Evolutionary conservation across 2,888 invertebrate species (phyloP).

Genomic region (Drosophila parthenogenetica): DNA sequence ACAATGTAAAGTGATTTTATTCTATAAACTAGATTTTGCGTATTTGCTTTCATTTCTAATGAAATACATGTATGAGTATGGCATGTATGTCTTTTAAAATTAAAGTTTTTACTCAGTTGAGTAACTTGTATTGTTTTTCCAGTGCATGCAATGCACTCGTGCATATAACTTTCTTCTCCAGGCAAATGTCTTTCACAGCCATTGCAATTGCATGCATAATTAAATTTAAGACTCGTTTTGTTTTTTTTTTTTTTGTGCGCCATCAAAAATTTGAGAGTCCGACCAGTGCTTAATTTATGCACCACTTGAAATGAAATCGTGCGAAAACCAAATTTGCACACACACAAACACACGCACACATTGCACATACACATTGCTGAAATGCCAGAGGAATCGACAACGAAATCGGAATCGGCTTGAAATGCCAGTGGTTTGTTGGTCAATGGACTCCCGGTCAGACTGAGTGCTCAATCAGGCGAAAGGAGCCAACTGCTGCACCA

Average conservation of each 20-base stretch:
- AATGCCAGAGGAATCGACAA: conserved; percentile 20
- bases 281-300: conserved; percentile 67
- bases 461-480: conserved; percentile 32
- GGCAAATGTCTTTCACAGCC: conserved; percentile 34
- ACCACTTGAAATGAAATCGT: conserved; percentile 70
- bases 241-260: background rate
- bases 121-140: conserved; percentile 1
- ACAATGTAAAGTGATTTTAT: too few species aligned
- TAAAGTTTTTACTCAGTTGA: too few species aligned
- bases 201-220: conserved; percentile 52
- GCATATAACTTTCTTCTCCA: conserved; percentile 30
- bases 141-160: conserved; percentile 29
- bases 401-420: conserved; percentile 3
- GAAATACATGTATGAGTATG: too few species aligned
- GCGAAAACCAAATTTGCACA: conserved; percentile 72
- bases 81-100: too few species aligned
- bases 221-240: conserved; percentile 30
- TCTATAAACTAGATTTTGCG: too few species aligned
- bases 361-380: conserved; percentile 37
- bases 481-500: conserved; percentile 11
- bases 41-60: too few species aligned
- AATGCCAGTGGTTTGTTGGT: conserved; percentile 5
- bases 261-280: conserved; percentile 45
- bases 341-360: conserved; percentile 27
- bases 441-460: conserved; percentile 4